Evolutionary conservation across 2,113 vertebrate genomes (phyloP), one percentile per base, ranked within the genome.

Genomic region (Podarcis cretensis): DNA sequence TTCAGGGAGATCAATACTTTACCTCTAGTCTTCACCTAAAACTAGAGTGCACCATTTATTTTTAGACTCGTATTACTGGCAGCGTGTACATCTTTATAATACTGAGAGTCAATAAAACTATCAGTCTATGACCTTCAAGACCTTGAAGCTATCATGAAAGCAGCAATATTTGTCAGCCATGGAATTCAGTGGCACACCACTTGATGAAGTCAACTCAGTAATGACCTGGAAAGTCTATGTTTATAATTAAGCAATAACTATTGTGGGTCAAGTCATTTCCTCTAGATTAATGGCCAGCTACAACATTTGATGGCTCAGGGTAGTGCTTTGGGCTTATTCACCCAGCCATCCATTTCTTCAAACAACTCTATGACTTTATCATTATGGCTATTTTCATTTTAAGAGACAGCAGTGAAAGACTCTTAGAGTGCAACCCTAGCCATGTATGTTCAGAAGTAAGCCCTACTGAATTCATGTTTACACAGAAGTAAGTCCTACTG

Each of bases 181-280:
- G 0, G 85, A 92, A 90, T 94, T 95, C 65, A 91, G 65, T 23
- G 30, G 14, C 68, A 88, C n/a, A 0, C 54, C 79, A 88, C 78
- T 87, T 78, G 92, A 93, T 80, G 84, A 92, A 83, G 78, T 66
- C 69, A 25, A 25, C 59, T 88, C 77, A 81, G 68, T 71, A 89
- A 85, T 90, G 82, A 84, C 84, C 81, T 90, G 90, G 79, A 92
- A 87, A 91, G 87, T n/a, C 91, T 90, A 91, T 92, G 91, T 93
- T 96, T 96, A 94, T 94, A 94, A 95, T 94, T 93, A 95, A 96
- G 93, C 93, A 94, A 84, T 93, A 93, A 92, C 2, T 84, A 95
- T 89, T 77, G 86, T 94, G 73, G 84, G 40, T 77, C 87, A 79
- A 86, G 89, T 92, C 87, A 96, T 93, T 96, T 96, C 93, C 94